Evolutionary conservation across 2,113 vertebrate species (phyloP).

Genomic region (Panurus biarmicus): DNA sequence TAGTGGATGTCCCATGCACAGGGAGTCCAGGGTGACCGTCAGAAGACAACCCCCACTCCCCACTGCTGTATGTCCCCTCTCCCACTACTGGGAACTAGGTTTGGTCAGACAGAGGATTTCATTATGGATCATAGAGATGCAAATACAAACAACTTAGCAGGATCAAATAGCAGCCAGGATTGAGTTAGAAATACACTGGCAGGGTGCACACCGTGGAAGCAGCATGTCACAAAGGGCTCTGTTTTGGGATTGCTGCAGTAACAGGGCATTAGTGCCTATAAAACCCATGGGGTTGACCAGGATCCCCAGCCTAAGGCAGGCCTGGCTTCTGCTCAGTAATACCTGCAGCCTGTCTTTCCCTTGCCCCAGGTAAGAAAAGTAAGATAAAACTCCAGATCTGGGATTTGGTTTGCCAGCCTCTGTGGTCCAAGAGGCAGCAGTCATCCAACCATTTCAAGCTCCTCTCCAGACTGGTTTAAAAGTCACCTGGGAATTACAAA

Average conservation of each 20-base stretch:
- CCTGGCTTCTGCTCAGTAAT: neutral
- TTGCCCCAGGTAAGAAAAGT: neutral
- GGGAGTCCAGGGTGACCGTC: neutral
- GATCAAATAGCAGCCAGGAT: neutral
- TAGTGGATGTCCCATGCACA: too few species aligned
- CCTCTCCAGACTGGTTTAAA: neutral
- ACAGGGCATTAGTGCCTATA: neutral
- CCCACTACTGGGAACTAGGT: neutral
- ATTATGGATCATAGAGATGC: neutral
- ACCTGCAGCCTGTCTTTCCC: neutral
- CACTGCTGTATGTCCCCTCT: accelerated
- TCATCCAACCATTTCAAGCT: neutral
- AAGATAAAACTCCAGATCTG: neutral
- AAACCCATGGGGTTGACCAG: neutral
- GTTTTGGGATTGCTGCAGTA: neutral
- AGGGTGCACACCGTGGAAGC: neutral
- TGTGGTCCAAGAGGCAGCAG: neutral
- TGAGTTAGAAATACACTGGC: neutral
- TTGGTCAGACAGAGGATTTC: neutral
- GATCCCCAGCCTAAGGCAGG: neutral
- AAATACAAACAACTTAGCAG: neutral
- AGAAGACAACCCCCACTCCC: neutral
- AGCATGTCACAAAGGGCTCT: accelerated
- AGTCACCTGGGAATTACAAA: slow-evolving; percentile 11
- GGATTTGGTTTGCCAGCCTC: neutral